These are phyloP conservation scores for Polia nebulosa DNA, from an alignment of 2,888 invertebrate species.

Conservation along the genomic window DNA sequence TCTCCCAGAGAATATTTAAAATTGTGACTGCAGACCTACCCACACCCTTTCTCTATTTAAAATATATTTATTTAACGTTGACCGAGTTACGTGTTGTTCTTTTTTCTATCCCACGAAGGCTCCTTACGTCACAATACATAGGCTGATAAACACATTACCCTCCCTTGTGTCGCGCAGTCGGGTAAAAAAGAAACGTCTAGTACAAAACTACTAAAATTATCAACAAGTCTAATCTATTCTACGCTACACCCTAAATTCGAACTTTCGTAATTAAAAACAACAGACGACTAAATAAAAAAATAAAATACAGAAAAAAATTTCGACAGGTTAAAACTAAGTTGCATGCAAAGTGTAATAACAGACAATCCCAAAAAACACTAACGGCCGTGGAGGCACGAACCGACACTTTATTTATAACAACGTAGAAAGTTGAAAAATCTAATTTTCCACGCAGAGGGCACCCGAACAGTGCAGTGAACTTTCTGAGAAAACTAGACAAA, in stretches of 20 bases:
- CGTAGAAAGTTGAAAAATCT: slow-evolving; percentile 72
- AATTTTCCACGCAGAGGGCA: slow-evolving; percentile 79
- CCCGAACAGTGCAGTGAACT: slow-evolving; percentile 80
- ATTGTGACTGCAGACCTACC: too few relatives aligned
- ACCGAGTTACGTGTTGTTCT: too few relatives aligned
- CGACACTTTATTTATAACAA: slow-evolving; percentile 57
- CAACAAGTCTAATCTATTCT: slow-evolving; percentile 26
- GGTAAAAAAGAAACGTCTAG: background rate
- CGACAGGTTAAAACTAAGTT: slow-evolving; percentile 55
- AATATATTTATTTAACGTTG: too few relatives aligned
- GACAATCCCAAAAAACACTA: slow-evolving; percentile 62
- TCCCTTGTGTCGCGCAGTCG: too few relatives aligned
- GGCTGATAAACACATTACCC: too few relatives aligned
- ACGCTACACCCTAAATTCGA: slow-evolving; percentile 22
- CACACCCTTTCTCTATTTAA: too few relatives aligned
- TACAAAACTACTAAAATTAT: slow-evolving; percentile 20
- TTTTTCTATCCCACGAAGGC: too few relatives aligned
- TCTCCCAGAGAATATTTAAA: too few relatives aligned
- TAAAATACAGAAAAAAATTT: slow-evolving; percentile 49
- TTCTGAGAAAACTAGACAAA: slow-evolving; percentile 83
- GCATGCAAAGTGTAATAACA: slow-evolving; percentile 67
- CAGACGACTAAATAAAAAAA: slow-evolving; percentile 46
- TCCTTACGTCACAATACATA: too few relatives aligned
- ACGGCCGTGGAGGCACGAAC: slow-evolving; percentile 51
- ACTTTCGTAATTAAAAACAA: slow-evolving; percentile 61